phyloP scores from a whole-genome alignment of 1,140 invertebrate genomes.

The Bradysia coprophila region DNA sequence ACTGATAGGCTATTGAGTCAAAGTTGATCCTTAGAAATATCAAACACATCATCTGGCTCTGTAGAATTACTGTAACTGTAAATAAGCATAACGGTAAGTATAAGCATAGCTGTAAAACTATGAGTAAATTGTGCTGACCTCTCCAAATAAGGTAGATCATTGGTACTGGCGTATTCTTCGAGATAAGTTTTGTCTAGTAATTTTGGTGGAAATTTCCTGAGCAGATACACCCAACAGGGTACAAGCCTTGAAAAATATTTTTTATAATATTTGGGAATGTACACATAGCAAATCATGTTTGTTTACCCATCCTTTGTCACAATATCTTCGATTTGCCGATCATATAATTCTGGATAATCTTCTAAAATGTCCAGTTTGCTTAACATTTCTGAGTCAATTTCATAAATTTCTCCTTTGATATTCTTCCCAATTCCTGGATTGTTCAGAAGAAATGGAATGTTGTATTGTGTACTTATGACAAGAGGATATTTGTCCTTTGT shows the following conservation, averaged over 20 bases:
- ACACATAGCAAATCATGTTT: too few species aligned
- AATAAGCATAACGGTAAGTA: too few species aligned
- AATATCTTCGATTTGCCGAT: constrained; percentile 41
- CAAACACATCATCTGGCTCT: too few species aligned
- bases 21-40: too few species aligned
- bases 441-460: constrained; percentile 71
- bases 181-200: constrained; percentile 39
- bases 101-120: too few species aligned
- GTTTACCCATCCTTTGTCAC: constrained; percentile 11
- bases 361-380: constrained; percentile 60
- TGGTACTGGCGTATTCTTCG: constrained; percentile 39
- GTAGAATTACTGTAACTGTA: too few species aligned
- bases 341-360: constrained; percentile 65
- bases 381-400: constrained; percentile 63
- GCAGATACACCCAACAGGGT: constrained; percentile 61
- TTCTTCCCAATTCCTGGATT: constrained; percentile 30
- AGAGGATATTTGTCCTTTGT: constrained; percentile 58
- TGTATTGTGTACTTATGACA: constrained; percentile 69
- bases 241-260: background rate
- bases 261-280: too few species aligned
- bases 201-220: constrained; percentile 46
- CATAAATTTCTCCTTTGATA: constrained; percentile 64
- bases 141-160: constrained; percentile 45
- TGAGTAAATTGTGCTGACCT: too few species aligned
- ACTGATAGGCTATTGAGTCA: too few species aligned